phyloP scores from a whole-genome alignment of 1,140 invertebrate species.

The Dinoponera quadriceps region DNA sequence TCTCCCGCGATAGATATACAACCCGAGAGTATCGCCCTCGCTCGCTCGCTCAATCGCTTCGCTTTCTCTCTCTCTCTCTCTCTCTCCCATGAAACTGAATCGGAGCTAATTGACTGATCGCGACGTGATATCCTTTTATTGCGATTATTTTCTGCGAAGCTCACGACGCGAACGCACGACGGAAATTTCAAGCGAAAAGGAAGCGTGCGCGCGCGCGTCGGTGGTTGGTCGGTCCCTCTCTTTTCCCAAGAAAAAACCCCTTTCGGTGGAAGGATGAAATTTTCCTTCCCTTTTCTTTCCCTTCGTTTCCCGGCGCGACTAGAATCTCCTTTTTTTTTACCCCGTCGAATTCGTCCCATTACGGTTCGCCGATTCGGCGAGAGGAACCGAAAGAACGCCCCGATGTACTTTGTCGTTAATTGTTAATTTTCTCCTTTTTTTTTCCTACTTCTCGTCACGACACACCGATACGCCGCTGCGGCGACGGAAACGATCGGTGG shows the following conservation, averaged over 20 bases:
- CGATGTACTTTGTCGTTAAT: too few species aligned
- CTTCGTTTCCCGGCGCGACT: not conserved
- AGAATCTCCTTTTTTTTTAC: not conserved
- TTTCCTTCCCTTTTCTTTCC: not conserved
- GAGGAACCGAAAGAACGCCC: too few species aligned
- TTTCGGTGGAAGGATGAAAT: not conserved
- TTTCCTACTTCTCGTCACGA: too few species aligned
- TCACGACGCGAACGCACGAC: slow-evolving; percentile 37
- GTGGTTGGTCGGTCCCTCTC: not conserved
- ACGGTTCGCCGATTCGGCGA: too few species aligned
- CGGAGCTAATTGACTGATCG: slow-evolving; percentile 71
- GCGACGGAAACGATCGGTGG: too few species aligned
- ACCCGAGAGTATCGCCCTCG: slow-evolving; percentile 1
- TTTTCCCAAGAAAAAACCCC: slow-evolving; percentile 1
- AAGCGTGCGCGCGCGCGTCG: slow-evolving; percentile 7
- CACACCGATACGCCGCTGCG: too few species aligned
- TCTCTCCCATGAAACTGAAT: slow-evolving; percentile 60
- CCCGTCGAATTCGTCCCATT: not conserved
- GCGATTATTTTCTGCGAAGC: slow-evolving; percentile 29
- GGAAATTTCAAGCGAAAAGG: slow-evolving; percentile 38
- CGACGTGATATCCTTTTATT: slow-evolving; percentile 54
- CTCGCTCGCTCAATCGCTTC: not conserved
- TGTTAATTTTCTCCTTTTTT: too few species aligned
- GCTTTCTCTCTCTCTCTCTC: not conserved
- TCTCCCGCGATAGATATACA: slow-evolving; percentile 11